Evolutionary conservation across 35 echinoderm and acorn worm genomes (phyloP), one percentile per base, ranked within the genome.

Genomic region (Lytechinus variegatus): DNA sequence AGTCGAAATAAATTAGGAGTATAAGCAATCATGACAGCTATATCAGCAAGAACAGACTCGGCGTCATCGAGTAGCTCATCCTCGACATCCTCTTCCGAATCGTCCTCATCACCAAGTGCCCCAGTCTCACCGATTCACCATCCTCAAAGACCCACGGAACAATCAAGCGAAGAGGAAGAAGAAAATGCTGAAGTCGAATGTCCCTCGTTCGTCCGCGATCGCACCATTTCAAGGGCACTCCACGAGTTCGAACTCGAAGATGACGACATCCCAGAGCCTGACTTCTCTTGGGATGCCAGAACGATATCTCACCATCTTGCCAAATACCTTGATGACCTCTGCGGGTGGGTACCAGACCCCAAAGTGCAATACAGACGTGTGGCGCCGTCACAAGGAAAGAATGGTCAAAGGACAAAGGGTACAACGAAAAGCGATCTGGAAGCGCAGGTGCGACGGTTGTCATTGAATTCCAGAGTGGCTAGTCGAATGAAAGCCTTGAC

Each of bases 271-370:
- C 44, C 94, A 56, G 94, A 91, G 44, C 53, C 88, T 27, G 87
- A 89, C 27, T 87, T 91, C 33, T 55, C 95, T 10, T 89, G 56
- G 54, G 96, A 96, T 27, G 94, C 86, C 51, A 94, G 27, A 27
- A 95, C 94, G 21, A 79, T 90, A 27, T 95, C 96, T 6, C 94
- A 95, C n/a, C 94, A 95, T 89, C 54, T 96, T 86, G 29, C 87
- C 87, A 96, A 91, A 89, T 96, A 91, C 56, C 51, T 95, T 86
- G 96, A 95, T n/a, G 96, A 96, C 87, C 86, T 96, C 86, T 96
- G 96, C 52, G 96, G 96, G 51, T 96, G 96, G 96, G 89, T 96
- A 27, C 96, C 96, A 8, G 96, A 96, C 86, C 86, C 96, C 56
- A 95, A 54, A 27, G 87, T 96, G 87, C 96, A 96, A 96, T 95